Evolutionary conservation across 1,140 invertebrate species (phyloP).

Genomic region (Philopotamus ludificatus): DNA sequence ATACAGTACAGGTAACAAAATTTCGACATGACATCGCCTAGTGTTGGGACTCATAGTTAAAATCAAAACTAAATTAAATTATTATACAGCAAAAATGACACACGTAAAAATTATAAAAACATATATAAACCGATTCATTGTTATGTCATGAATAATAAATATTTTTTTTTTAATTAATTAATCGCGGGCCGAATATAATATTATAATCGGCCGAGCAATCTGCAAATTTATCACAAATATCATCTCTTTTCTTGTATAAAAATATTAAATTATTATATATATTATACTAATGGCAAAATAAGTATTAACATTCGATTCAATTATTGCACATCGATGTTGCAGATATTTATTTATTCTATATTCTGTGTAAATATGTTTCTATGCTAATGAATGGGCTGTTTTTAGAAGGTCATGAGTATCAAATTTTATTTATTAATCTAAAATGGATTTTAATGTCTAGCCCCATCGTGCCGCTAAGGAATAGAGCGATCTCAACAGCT

Average conservation of each 20-base stretch:
- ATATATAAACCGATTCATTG: not conserved
- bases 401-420: not conserved
- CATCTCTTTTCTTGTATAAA: too few species aligned
- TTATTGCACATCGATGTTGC: not conserved
- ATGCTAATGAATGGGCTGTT: not conserved
- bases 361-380: not conserved
- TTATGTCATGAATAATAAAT: not conserved
- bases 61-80: not conserved
- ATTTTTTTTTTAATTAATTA: not conserved
- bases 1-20: not conserved
- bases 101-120: not conserved
- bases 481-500: constrained; percentile 78
- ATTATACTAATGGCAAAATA: not conserved
- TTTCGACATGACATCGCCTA: not conserved
- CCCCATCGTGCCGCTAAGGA: constrained; percentile 78
- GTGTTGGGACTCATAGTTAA: not conserved
- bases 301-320: not conserved
- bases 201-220: too few species aligned
- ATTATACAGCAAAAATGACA: not conserved
- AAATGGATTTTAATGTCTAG: constrained; percentile 32
- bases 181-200: not conserved
- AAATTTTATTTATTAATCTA: not conserved
- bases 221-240: too few species aligned
- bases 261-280: not conserved
- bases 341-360: not conserved